Evolutionary conservation across 1,140 invertebrate species (phyloP).

Genomic region (Muscidifurax raptorellus): DNA sequence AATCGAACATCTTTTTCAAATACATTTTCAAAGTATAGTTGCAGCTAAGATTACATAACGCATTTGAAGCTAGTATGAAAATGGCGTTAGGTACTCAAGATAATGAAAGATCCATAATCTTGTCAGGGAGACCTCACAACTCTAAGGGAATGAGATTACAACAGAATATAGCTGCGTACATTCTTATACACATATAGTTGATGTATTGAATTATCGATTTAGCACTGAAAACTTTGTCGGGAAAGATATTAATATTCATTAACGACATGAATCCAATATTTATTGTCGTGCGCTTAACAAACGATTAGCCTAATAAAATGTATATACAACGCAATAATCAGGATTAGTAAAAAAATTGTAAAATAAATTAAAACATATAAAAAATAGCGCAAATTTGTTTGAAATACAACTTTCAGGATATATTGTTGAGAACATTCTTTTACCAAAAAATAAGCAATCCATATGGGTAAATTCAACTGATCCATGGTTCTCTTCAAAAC

Average conservation of each 20-base stretch:
- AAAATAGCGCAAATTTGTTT: too few species aligned
- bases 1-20: not conserved
- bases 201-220: not conserved
- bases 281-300: too few species aligned
- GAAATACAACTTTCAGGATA: too few species aligned
- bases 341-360: too few species aligned
- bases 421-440: too few species aligned
- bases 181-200: slow-evolving; percentile 1
- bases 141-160: slow-evolving; percentile 64
- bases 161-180: slow-evolving; percentile 32
- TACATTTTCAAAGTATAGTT: not conserved
- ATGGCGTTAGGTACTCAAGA: slow-evolving; percentile 35
- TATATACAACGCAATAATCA: too few species aligned
- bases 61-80: slow-evolving; percentile 6
- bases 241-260: not conserved
- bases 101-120: slow-evolving; percentile 65
- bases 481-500: not conserved
- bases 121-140: slow-evolving; percentile 66
- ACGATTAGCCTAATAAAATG: too few species aligned
- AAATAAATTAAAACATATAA: too few species aligned
- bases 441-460: too few species aligned
- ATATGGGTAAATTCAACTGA: not conserved
- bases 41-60: not conserved
- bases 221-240: not conserved
- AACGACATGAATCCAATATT: too few species aligned